phyloP scores from a whole-genome alignment of 2,113 vertebrate genomes.

The Bubalus kerabau region DNA sequence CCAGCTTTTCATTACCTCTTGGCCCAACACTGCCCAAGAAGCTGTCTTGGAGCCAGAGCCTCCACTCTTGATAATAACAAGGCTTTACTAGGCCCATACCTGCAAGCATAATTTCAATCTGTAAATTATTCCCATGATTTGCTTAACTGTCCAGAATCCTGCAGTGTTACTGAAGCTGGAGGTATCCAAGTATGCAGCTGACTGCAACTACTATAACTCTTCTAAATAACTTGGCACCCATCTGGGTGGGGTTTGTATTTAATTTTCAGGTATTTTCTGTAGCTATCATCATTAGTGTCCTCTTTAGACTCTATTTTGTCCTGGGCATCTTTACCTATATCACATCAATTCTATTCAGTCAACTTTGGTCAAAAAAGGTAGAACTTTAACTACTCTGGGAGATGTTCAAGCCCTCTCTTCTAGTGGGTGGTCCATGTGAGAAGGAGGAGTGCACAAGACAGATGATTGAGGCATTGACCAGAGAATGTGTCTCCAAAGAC shows the following conservation, averaged over 20 bases:
- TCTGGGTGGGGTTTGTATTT: neutral
- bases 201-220: neutral
- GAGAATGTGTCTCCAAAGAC: neutral
- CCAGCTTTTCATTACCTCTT: neutral
- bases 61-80: neutral
- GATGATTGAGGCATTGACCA: neutral
- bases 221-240: neutral
- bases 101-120: neutral
- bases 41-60: neutral
- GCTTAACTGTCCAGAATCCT: neutral
- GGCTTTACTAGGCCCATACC: neutral
- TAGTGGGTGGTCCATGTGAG: neutral
- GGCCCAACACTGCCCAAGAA: neutral
- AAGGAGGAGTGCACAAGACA: neutral
- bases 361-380: neutral
- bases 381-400: neutral
- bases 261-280: neutral
- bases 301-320: neutral
- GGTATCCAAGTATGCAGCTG: neutral
- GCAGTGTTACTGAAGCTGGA: neutral
- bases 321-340: neutral
- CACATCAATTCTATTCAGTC: neutral
- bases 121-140: neutral
- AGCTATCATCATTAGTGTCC: neutral
- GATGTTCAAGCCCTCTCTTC: neutral